A percentile compares a stretch with the other conserved stretches of the same genome.
Evolutionary conservation across 2,113 vertebrate genomes (phyloP).

Genomic region (Macrotus californicus): DNA sequence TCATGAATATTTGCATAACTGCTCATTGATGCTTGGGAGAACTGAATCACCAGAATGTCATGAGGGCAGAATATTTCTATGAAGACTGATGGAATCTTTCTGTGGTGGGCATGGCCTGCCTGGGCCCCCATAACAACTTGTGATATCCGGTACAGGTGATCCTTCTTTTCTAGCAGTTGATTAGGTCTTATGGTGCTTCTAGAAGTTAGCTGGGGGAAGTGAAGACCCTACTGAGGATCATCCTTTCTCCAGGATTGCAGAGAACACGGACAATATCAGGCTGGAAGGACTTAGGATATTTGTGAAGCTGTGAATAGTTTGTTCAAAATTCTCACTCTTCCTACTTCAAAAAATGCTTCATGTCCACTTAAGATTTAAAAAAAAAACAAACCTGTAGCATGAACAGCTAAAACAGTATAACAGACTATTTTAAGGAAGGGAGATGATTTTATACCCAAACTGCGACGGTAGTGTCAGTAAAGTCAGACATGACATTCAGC

Average conservation of each 20-base stretch:
- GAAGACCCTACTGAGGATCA: not conserved
- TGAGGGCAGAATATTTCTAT: slow-evolving; percentile 43
- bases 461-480: not conserved
- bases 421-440: not conserved
- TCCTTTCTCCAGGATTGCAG: not conserved
- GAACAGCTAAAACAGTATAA: not conserved
- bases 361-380: not conserved
- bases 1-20: slow-evolving; percentile 66
- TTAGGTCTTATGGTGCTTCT: not conserved
- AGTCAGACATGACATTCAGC: not conserved
- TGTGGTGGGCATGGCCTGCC: not conserved
- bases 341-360: slow-evolving; percentile 16
- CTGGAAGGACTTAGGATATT: not conserved
- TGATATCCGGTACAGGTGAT: not conserved
- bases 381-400: not conserved
- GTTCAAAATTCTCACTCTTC: not conserved
- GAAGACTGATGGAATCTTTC: slow-evolving; percentile 45
- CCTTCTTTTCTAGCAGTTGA: not conserved
- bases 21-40: slow-evolving; percentile 44
- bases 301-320: not conserved
- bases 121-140: not conserved
- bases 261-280: not conserved
- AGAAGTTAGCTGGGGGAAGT: not conserved
- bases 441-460: not conserved
- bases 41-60: slow-evolving; percentile 55